A percentile compares a stretch with the other conserved stretches of the same genome.
Conservation (phyloP, 1,140 invertebrate species). For the Bemisia tabaci region DNA sequence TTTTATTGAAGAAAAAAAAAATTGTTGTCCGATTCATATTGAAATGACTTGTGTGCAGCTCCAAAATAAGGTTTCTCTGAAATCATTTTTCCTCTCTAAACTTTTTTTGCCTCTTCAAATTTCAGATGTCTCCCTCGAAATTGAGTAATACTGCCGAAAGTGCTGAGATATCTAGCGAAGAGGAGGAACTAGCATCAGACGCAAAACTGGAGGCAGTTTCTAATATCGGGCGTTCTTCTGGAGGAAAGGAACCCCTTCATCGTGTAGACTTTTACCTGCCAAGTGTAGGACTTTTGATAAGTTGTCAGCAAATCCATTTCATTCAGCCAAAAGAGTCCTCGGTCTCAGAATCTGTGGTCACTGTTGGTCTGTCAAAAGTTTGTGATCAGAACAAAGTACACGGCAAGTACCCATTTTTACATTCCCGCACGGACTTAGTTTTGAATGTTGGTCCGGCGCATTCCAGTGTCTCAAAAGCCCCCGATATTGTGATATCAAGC, state of each 20-base stretch:
- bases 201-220: background rate
- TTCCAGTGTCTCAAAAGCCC: background rate
- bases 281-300: background rate
- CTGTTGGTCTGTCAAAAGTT: background rate
- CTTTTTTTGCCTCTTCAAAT: too few species aligned
- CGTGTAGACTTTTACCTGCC: background rate
- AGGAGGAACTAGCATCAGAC: background rate
- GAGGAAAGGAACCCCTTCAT: background rate
- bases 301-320: background rate
- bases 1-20: too few species aligned
- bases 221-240: background rate
- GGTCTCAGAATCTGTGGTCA: background rate
- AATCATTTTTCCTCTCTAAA: too few species aligned
- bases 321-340: background rate
- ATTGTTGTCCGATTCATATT: too few species aligned
- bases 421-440: slow-evolving; percentile 2
- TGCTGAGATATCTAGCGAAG: background rate
- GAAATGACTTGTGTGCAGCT: too few species aligned
- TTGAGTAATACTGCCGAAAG: background rate
- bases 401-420: slow-evolving; percentile 3
- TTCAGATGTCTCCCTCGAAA: slow-evolving; percentile 3
- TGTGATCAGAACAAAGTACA: background rate
- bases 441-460: background rate
- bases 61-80: too few species aligned
- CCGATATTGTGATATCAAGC: background rate